Evolutionary conservation across 2,888 invertebrate species (phyloP), one percentile per base, ranked within the genome.

Genomic region (Morpho deidamia): DNA sequence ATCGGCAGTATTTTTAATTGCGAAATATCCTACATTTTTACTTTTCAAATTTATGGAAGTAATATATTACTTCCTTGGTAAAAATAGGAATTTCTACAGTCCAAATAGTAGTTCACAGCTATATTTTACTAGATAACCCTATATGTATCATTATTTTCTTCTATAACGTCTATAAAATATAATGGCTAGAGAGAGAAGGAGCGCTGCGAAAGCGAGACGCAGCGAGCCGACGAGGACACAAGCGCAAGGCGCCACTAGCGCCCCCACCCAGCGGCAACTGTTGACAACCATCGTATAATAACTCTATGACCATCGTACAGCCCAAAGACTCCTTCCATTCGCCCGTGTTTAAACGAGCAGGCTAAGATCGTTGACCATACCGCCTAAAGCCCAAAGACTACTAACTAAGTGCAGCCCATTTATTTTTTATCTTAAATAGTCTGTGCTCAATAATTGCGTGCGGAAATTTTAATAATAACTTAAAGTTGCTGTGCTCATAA

Each of bases 191-290:
- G 81, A 76, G 69, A 86, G 74, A 42, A 83, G 72, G 51, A 83
- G 74, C 56, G 79, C 75, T 60, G 77, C 75, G 63, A 83, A 79
- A 73, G 83, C 78, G 74, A 83, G 74, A 65, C 84, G 84, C 23
- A 83, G 75, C 49, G 80, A 83, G 61, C 80, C 85, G 58, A 76
- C 77, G 72, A 81, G 67, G 40, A 74, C 77, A 70, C 83, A 80
- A 32, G 80, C 78, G 59, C 80, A 72, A 39, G 78, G 76, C 4
- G 84, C 76, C 56, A 82, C 65, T 57, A 80, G 65, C 44, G 78
- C 77, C 51, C 78, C 79, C 45, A 80, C 63, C 56, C 75, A 73
- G 56, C 76, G 72, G 72, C 71, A 71, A 68, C 80, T 79, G 76
- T 68, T 53, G 56, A 65, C 48, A 61, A 61, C 44, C 35, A 53